phyloP scores from a whole-genome alignment of 2,888 invertebrate genomes.

The Pollenia angustigena region DNA sequence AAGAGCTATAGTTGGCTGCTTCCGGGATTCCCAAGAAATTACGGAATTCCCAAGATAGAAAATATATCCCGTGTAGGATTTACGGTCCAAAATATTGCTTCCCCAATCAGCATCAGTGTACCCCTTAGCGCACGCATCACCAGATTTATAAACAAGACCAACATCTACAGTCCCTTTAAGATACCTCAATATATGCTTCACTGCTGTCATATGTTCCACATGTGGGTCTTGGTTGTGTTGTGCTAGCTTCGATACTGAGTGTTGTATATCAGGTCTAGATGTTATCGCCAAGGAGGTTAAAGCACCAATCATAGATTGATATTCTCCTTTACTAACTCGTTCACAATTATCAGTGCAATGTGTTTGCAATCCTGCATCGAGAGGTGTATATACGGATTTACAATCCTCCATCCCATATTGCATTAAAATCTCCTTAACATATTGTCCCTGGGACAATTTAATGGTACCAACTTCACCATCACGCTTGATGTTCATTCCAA shows the following conservation, averaged over 20 bases:
- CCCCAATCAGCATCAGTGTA: slow-evolving; percentile 59
- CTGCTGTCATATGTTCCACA: slow-evolving; percentile 15
- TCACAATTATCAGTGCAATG: slow-evolving; percentile 21
- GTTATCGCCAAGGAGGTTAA: slow-evolving; percentile 6
- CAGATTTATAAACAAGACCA: slow-evolving; percentile 6
- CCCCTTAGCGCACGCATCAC: background rate
- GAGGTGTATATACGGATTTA: slow-evolving; percentile 11
- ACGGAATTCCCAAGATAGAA: slow-evolving; percentile 11
- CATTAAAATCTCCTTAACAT: slow-evolving; percentile 32
- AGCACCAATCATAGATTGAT: slow-evolving; percentile 33
- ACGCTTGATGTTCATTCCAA: slow-evolving; percentile 56
- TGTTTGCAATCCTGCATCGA: slow-evolving; percentile 3
- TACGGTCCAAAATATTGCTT: slow-evolving; percentile 10
- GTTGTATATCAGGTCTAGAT: slow-evolving; percentile 28
- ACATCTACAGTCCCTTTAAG: slow-evolving; percentile 10
- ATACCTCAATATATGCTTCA: slow-evolving; percentile 22
- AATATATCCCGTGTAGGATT: slow-evolving; percentile 49
- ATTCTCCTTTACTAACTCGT: slow-evolving; percentile 13
- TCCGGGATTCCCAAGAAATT: slow-evolving; percentile 49
- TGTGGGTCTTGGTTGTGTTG: slow-evolving; percentile 23
- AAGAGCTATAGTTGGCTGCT: slow-evolving; percentile 44
- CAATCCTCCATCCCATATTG: slow-evolving; percentile 44
- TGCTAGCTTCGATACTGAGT: slow-evolving; percentile 15
- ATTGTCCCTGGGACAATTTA: slow-evolving; percentile 42
- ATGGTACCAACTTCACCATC: slow-evolving; percentile 49